Percentiles rank a stretch among this genome's conserved stretches.
Evolutionary conservation across 2,113 vertebrate species (phyloP).

Genomic region (Etheostoma spectabile): DNA sequence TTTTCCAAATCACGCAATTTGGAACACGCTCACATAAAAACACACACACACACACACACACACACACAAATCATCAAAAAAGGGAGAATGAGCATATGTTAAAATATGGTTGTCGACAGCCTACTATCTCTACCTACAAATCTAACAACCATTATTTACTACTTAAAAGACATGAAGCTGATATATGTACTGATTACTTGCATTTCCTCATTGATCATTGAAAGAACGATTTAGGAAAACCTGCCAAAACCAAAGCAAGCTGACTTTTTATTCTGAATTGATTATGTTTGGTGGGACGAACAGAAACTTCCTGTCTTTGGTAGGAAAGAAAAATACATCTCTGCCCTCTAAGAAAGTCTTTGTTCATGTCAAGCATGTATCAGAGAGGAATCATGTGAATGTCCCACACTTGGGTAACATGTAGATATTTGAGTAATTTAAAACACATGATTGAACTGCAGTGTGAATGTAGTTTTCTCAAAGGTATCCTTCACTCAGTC

Average conservation of each 20-base stretch:
- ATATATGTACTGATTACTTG: background rate
- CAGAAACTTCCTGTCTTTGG: conserved; percentile 8
- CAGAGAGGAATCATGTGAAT: conserved; percentile 50
- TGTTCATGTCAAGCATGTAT: conserved; percentile 27
- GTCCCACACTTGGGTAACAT: conserved; percentile 22
- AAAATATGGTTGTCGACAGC: too few species aligned
- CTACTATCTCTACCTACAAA: background rate
- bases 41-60: too few species aligned
- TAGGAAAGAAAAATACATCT: background rate
- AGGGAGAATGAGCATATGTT: too few species aligned
- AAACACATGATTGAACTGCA: conserved; percentile 23
- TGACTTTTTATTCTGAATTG: background rate
- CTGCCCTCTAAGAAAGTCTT: background rate
- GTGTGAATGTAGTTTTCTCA: background rate
- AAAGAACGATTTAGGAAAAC: background rate
- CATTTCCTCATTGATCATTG: background rate
- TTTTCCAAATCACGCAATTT: background rate
- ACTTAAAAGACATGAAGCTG: background rate
- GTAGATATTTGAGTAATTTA: background rate
- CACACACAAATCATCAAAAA: too few species aligned
- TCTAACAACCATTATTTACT: background rate
- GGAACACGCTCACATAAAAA: too few species aligned
- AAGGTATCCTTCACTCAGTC: background rate
- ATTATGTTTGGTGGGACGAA: background rate
- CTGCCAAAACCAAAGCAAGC: background rate